A percentile compares a stretch with the other conserved stretches of the same genome.
These are phyloP conservation scores for Alloplasta piceator DNA, from an alignment of 2,888 invertebrate genomes.

Conservation along the genomic window DNA sequence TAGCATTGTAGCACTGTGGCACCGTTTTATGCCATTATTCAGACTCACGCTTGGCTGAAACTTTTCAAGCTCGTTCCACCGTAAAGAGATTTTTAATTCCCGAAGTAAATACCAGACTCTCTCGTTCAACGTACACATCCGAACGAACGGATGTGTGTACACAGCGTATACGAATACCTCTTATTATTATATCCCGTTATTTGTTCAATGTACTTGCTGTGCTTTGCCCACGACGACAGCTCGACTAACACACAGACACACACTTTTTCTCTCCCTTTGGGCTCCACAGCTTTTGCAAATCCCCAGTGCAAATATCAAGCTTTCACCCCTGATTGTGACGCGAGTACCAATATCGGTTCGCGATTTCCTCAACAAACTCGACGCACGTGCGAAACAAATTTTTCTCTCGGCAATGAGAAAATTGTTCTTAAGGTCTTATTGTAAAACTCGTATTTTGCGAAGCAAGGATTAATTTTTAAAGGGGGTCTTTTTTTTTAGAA, in stretches of 20 bases:
- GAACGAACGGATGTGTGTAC: slow-evolving; percentile 30
- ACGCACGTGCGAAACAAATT: neutral
- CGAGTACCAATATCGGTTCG: slow-evolving; percentile 10
- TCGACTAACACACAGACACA: slow-evolving; percentile 11
- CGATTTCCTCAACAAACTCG: neutral
- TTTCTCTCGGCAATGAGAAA: no score
- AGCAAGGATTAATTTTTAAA: no score
- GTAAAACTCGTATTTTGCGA: no score
- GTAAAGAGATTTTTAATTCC: slow-evolving; percentile 72
- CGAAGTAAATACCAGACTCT: slow-evolving; percentile 66
- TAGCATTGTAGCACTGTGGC: no score
- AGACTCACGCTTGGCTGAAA: slow-evolving; percentile 69
- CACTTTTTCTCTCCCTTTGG: slow-evolving; percentile 5
- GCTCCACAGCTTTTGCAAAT: slow-evolving; percentile 25
- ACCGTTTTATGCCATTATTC: slow-evolving; percentile 10
- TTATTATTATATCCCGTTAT: slow-evolving; percentile 37
- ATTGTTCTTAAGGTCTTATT: no score
- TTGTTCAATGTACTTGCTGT: slow-evolving; percentile 49
- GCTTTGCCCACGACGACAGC: neutral
- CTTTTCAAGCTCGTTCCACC: slow-evolving; percentile 70
- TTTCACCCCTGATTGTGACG: slow-evolving; percentile 9
- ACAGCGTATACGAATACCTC: slow-evolving; percentile 29
- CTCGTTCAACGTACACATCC: slow-evolving; percentile 16
- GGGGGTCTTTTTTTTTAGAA: no score
- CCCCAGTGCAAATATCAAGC: slow-evolving; percentile 43